These are phyloP conservation scores for Hirundo rustica DNA, from an alignment of 2,797 vertebrate species.

Conservation along the genomic window DNA sequence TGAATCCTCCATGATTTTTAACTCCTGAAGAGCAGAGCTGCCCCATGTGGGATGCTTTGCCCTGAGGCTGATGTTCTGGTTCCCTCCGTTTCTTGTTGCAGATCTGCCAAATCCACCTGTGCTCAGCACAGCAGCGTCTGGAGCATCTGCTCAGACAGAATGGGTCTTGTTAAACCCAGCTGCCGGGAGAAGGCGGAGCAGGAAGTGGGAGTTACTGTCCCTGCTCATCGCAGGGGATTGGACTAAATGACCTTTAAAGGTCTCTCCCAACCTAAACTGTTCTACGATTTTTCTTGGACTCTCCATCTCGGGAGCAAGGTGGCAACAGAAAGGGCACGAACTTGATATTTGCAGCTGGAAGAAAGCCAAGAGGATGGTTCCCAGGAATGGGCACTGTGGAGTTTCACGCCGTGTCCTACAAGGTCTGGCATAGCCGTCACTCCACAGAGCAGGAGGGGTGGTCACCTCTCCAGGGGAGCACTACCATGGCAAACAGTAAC, in stretches of 20 bases:
- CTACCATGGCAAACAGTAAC: background rate
- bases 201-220: background rate
- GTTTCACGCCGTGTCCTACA: fast-evolving
- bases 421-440: fast-evolving
- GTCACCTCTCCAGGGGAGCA: background rate
- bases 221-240: background rate
- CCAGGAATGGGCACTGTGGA: background rate
- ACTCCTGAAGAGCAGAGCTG: background rate
- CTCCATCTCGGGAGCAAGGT: background rate
- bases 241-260: background rate
- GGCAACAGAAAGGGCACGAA: background rate
- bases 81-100: background rate
- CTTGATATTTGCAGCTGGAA: background rate
- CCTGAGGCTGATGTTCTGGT: background rate
- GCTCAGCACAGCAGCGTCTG: background rate
- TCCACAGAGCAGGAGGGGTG: background rate
- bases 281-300: background rate
- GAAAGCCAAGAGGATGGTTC: background rate
- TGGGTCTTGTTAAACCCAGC: fast-evolving
- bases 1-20: background rate
- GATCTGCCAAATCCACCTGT: background rate
- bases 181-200: fast-evolving
- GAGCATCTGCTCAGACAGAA: background rate
- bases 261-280: background rate
- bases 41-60: background rate